Evolutionary conservation across 2,888 invertebrate species (phyloP), one percentile per base, ranked within the genome.

Genomic region (Onthophagus sagittarius): DNA sequence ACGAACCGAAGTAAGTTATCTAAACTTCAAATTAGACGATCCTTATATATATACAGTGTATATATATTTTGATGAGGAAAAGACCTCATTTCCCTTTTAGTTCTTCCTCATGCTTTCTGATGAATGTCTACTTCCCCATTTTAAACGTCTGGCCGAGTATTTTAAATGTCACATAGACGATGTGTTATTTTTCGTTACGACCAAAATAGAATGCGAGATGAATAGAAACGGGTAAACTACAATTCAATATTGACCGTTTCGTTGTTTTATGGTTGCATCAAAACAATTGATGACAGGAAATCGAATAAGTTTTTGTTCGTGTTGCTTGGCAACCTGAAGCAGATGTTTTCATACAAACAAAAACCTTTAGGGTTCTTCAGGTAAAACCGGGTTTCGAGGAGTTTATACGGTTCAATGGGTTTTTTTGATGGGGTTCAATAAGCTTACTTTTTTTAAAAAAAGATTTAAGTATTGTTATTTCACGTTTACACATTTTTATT

Each of bases 1-100:
- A 62, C 74, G 75, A 74, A 72, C 70, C 63, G 76, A 77, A 62
- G 78, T 78, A 78, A 77, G 78, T 76, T 23, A 11, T 53, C 23
- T 23, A 23, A 23, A 23, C 23, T 23, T 23, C 23, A 23, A 23
- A 23, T 23, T 23, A 23, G 23, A 23, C 3, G 23, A 23, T 23
- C 23, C 23, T 23, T 23, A 23, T 23, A 23, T 23, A 23, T 23
- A 23, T 23, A 23, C 23, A n/a, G n/a, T n/a, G n/a, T n/a, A 23
- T 23, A 23, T 23, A 23, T 23, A 23, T 1, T 1, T 23, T 23
- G 2, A 53, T 1, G 4, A 53, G 39, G 39, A 53, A 53, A 53
- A 11, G 39, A 53, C 39, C 39, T 53, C 39, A 11, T 53, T 53
- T 53, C 6, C 39, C 39, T 11, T 7, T 9, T 53, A 4, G 39